Evolutionary conservation across 2,797 vertebrate species (phyloP).

Genomic region (Semotilus atromaculatus): DNA sequence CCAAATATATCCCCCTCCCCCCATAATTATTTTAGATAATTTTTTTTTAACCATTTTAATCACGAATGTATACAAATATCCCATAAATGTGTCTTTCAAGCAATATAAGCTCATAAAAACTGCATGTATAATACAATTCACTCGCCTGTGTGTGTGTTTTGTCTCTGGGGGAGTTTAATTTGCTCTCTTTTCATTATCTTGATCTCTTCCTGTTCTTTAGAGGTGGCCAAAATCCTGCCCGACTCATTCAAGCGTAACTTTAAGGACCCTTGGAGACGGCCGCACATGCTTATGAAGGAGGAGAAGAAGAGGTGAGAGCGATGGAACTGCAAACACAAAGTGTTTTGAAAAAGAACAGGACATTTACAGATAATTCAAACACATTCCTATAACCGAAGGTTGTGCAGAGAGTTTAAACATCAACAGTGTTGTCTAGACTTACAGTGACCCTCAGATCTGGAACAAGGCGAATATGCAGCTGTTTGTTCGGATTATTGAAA

Average conservation of each 20-base stretch:
- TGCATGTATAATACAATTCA: neutral
- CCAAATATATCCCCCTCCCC: neutral
- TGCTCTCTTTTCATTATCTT: slow-evolving; percentile 34
- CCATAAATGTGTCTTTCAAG: neutral
- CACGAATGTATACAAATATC: neutral
- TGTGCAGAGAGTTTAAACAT: neutral
- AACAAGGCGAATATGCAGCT: neutral
- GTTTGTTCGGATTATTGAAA: neutral
- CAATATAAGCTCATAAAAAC: neutral
- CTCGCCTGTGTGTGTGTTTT: slow-evolving; percentile 4
- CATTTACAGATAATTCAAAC: neutral
- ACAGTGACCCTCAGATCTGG: neutral
- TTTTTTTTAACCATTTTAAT: no score
- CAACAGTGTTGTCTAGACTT: neutral
- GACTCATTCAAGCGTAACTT: slow-evolving; percentile 84
- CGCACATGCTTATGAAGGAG: slow-evolving; percentile 78
- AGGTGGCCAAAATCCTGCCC: slow-evolving; percentile 86
- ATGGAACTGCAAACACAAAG: neutral
- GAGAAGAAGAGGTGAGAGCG: slow-evolving; percentile 78
- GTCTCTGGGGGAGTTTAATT: slow-evolving; percentile 32
- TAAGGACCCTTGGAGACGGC: slow-evolving; percentile 84
- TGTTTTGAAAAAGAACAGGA: neutral
- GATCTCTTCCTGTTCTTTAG: slow-evolving; percentile 67
- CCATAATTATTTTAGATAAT: neutral
- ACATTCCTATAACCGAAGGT: neutral